Base-by-base conservation (phyloP, 2,113 vertebrate genomes). In the Upupa epops region DNA sequence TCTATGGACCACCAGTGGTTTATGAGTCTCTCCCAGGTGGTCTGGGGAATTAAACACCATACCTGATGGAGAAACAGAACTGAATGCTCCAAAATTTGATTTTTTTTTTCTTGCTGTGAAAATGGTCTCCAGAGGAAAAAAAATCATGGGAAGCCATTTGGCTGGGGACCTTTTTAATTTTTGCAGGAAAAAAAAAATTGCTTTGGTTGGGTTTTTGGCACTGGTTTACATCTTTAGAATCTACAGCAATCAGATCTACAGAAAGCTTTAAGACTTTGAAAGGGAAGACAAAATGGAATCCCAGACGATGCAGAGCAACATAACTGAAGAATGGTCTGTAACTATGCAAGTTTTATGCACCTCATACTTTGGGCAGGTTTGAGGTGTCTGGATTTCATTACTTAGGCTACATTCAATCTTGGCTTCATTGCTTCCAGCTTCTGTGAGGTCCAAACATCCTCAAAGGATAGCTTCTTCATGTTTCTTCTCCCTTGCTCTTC, bases 1-100 rank as follows among this genome's bases (percentile, higher is more conserved):
- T 83, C 65, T 78, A 3, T 36, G 22, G 76, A 90, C 88, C 91
- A 92, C 80, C 88, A 90, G 66, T 79, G 64, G 68, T 92, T 85
- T 95, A 63, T 36, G 45, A 56, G 59, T 5, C 36, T 79, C 64
- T 94, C 45, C 56, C 86, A 92, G 90, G 92, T 89, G 71, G 92
- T 93, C 80, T 89, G 2, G 5, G 25, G 80, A 89, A 88, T 58
- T 78, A 71, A 84, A 21, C 4, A 12, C 17, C 28, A 72, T 37
- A 71, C 49, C 61, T 1, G 7, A 54, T 4, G 81, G 46, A 85
- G 25, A 36, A 91, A 76, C 51, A 22, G n/a, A 87, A 61, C 16
- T 0, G 1, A 75, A 15, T 46, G 13, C 46, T 79, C 48, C 17
- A 89, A 56, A 60, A 78, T 7, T 24, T 1, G 3, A 16, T 22